Base-by-base conservation (phyloP, 2,113 vertebrate genomes). In the Microcebus tavaratra region DNA sequence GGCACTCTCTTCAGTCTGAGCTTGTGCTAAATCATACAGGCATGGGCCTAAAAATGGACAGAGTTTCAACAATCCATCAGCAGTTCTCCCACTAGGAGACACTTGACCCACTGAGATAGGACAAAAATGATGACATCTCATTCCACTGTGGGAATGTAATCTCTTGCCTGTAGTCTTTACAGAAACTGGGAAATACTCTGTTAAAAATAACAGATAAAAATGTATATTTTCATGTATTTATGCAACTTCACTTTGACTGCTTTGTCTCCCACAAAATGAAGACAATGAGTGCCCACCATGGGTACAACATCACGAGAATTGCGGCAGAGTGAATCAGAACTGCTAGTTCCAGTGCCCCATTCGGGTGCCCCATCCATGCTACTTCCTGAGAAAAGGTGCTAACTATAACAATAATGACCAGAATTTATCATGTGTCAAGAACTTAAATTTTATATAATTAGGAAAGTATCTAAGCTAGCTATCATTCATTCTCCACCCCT, bases 281-380 rank as follows among this genome's bases (percentile, higher is more conserved):
- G 42, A 42, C 18, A 48, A 5, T n/a, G 21, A 39, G 11, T 86
- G 55, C 1, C 17, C 76, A 17, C 75, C 50, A 39, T 13, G 3
- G 70, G 31, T 63, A 20, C 29, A 61, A 53, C 23, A 83, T 79
- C 63, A n/a, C 0, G 17, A 67, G 23, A 10, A 34, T 31, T 50
- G 6, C n/a, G 9, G 12, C 17, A 65, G 9, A 94, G 67, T 73
- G 17, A 85, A 20, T 12, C 42, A 85, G 23, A 88, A 8, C 23
- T 76, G 23, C 63, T 39, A 55, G 23, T 39, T 81, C 21, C n/a
- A 63, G 17, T 23, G 42, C 0, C 25, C 7, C 15, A 63, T 55
- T 23, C 11, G 13, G 36, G 31, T 48, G 3, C 34, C 5, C 36
- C 1, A 0, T n/a, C 59, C 31, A 6, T 23, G 20, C 6, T 34